Evolutionary conservation across 2,113 vertebrate genomes (phyloP).

Genomic region (Indri indri): DNA sequence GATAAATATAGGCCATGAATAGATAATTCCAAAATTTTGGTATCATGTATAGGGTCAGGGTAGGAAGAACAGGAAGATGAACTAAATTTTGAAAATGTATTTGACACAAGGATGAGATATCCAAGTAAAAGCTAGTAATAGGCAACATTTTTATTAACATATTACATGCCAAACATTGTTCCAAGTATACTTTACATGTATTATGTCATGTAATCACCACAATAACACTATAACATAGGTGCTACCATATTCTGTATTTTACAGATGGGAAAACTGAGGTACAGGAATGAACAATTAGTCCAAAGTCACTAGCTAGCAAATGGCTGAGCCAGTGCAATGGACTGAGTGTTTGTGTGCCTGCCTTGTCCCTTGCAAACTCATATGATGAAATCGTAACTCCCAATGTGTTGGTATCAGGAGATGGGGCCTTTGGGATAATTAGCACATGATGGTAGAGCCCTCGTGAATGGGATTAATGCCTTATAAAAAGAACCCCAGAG

Average conservation of each 20-base stretch:
- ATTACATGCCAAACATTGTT: background rate
- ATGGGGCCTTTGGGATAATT: background rate
- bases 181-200: background rate
- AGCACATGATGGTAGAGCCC: background rate
- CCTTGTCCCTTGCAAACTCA: background rate
- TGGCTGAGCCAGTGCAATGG: background rate
- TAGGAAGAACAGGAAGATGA: background rate
- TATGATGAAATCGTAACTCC: background rate
- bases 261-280: background rate
- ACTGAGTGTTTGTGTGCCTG: background rate
- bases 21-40: background rate
- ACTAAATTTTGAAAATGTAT: conserved; percentile 29
- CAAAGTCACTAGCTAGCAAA: conserved; percentile 7
- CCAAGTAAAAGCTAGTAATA: background rate
- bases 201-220: background rate
- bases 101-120: background rate
- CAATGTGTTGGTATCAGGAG: background rate
- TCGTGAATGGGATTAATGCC: background rate
- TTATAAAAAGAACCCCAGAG: background rate
- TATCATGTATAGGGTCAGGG: background rate
- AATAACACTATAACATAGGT: background rate
- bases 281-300: background rate
- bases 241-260: background rate
- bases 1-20: background rate
- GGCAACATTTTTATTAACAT: background rate